Base-by-base conservation (phyloP, 2,113 vertebrate species). In the Sapayoa aenigma region DNA sequence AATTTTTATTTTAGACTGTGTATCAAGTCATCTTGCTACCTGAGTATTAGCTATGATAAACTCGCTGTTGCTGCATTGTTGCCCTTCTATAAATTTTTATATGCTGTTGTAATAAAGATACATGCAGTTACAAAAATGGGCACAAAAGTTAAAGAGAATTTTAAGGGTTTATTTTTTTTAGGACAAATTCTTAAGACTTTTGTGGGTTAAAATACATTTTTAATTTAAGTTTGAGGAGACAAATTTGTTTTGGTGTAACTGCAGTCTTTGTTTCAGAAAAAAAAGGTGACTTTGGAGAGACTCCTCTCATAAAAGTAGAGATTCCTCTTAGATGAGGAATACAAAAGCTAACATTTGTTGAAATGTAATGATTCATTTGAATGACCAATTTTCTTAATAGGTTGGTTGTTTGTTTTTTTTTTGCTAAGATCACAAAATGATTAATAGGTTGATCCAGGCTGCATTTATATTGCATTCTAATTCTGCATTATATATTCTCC, bases 301-400 rank as follows among this genome's bases (percentile, higher is more conserved):
- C 14, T 17, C 5, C 35, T 74, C 11, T 68, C 44, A 10, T 80
- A 73, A 75, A 53, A 67, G 60, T 2, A 71, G 39, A 1, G 33
- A 23, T 86, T 89, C 41, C 53, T 83, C 23, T 81, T 50, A 20
- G 46, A 84, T 84, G 79, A 84, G 84, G 68, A 91, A 88, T 87
- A 68, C 16, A 41, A 90, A 93, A 88, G 73, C 90, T 96, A 97
- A 92, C 89, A 86, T 95, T 96, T 95, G 88, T 74, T 93, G 89
- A 93, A 94, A 94, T 84, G 75, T 92, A 96, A 97, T 96, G 75
- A 90, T 89, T 96, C 93, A 90, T 97, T 92, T 96, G 63, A 82
- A 87, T 94, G 71, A 79, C 79, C 80, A 88, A 69, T 94, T 97
- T 97, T 94, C 91, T 95, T 86, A 96, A 87, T n/a, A 85, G 75